Evolutionary conservation across 2,113 vertebrate genomes (phyloP), one percentile per base, ranked within the genome.

Genomic region (Rattus norvegicus): DNA sequence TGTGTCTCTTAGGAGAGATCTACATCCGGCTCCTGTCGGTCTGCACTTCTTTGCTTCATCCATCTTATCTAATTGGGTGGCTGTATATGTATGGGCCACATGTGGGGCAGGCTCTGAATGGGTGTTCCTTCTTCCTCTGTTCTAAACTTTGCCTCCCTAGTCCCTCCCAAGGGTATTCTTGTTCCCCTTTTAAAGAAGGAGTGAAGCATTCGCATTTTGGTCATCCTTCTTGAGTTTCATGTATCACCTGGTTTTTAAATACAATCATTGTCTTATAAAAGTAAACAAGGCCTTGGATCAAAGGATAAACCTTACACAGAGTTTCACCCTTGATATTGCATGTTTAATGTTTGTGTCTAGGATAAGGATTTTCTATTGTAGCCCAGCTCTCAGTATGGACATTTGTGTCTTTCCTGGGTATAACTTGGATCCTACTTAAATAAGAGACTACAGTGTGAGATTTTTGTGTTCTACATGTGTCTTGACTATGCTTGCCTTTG

Each of bases 241-340:
- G 43, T 43, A 43, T 43, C 43, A 43, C 43, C 43, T 2, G 43
- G 43, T 43, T 43, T 43, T 43, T 88, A 90, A 94, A 67, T 33
- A 69, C 33, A 30, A 69, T 52, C 28, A 36, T 86, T 24, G 19
- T 49, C 69, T 86, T 52, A 10, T 86, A 49, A 22, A 49, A 14
- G 17, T 49, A 69, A 69, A 61, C 47, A 93, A 90, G 91, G 59
- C 39, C 52, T 94, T 59, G 63, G 52, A 61, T 19, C 88, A 95
- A 97, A 90, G 4, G 59, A 90, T 77, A 92, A 90, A 87, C 24
- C 70, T 87, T 83, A 85, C 67, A 59, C 77, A 79, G 30, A 97
- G 84, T 89, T 96, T 90, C 47, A 77, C 12, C 39, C 7, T 92
- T 92, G 94, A 49, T 90, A 81, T 24, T 56, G 33, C 47, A 72